A percentile compares a stretch with the other conserved stretches of the same genome.
These are phyloP conservation scores for Diorhabda elongata DNA, from an alignment of 1,140 invertebrate species.

Conservation along the genomic window DNA sequence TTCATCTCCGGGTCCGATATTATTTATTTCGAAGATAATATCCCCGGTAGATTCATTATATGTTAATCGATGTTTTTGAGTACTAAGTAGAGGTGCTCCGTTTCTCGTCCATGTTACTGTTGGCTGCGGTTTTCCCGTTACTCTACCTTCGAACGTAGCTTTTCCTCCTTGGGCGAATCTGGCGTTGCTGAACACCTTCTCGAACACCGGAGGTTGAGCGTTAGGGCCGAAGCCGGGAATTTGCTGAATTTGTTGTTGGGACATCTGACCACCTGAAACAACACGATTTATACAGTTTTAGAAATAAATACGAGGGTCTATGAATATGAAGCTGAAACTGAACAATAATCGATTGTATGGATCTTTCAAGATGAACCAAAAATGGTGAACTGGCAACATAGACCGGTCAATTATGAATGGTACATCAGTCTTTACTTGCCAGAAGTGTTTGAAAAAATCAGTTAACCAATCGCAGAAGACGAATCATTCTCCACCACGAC, in stretches of 20 bases:
- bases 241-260: slow-evolving; percentile 52
- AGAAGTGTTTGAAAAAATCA: no score
- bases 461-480: no score
- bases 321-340: no score
- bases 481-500: no score
- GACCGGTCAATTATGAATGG: no score
- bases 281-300: not conserved
- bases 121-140: slow-evolving; percentile 89
- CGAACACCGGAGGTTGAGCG: slow-evolving; percentile 82
- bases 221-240: slow-evolving; percentile 54
- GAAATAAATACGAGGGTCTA: no score
- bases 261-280: slow-evolving; percentile 50
- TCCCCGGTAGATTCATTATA: slow-evolving; percentile 84
- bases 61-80: slow-evolving; percentile 78
- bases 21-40: slow-evolving; percentile 82
- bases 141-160: slow-evolving; percentile 86
- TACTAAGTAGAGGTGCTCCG: slow-evolving; percentile 74
- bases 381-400: not conserved
- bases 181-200: slow-evolving; percentile 89
- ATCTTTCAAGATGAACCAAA: not conserved
- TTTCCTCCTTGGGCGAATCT: slow-evolving; percentile 90
- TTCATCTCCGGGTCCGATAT: slow-evolving; percentile 89
- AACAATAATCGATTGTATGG: no score
- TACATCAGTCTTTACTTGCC: no score
- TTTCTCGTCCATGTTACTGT: slow-evolving; percentile 92